Evolutionary conservation across 2,113 vertebrate genomes (phyloP), one percentile per base, ranked within the genome.

Genomic region (Myiagra hebetior): DNA sequence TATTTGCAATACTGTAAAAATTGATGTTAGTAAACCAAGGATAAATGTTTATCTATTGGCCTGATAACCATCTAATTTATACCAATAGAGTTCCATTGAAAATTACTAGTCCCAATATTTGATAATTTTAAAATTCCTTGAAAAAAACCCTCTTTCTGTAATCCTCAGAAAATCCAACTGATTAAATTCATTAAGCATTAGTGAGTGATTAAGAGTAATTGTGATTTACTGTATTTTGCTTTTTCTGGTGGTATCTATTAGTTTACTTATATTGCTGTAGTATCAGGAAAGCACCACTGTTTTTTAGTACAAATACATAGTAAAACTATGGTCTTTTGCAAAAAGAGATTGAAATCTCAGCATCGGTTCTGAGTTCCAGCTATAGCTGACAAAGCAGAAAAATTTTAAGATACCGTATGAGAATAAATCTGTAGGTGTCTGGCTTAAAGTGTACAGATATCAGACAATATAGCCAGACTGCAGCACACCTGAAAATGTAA

Each of bases 71-170:
- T n/a, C 33, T 85, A 24, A 63, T 78, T 96, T 89, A 47, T 75
- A 72, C 52, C 39, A 62, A 6, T 73, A 49, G 63, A 62, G 62
- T 80, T 73, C 49, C 21, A 49, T 11, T 62, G 28, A 77, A 81
- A 74, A 87, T 53, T 1, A 62, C 57, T 46, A 47, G 15, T 76
- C 15, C 14, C 4, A 55, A 21, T 83, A 67, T 24, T 59, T 82
- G 9, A 24, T 44, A 28, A 11, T 57, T 93, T 92, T 79, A 47
- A 6, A 50, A 63, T 79, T 75, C 37, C 28, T 39, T 64, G 24
- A 0, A 46, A 53, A 50, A 31, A 2, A 0, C 0, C 4, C 14
- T 19, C 5, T 23, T 82, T 74, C 33, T 75, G 6, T 85, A 60
- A 67, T 42, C 15, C 27, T 79, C 67, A 35, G 39, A 78, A 78